These are phyloP conservation scores for Corythoichthys haematopterus DNA, from an alignment of 2,113 vertebrate genomes.

Conservation along the genomic window DNA sequence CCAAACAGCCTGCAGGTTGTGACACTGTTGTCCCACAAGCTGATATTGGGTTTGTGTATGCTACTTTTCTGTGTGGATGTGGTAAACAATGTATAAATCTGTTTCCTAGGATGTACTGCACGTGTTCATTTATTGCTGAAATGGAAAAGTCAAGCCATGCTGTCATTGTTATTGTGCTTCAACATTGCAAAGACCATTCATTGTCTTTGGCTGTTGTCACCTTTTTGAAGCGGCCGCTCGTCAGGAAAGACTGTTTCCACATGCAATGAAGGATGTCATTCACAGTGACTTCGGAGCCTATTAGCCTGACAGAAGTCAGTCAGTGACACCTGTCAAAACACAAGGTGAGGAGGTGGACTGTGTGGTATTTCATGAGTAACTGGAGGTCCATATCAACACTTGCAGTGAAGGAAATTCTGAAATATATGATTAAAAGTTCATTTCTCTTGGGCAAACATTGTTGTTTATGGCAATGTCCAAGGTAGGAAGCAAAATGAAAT, in stretches of 20 bases:
- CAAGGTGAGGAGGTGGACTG: slow-evolving; percentile 48
- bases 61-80: slow-evolving; percentile 5
- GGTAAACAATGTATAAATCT: slow-evolving; percentile 30
- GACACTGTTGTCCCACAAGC: background rate
- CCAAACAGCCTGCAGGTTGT: background rate
- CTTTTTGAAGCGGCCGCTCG: slow-evolving; percentile 52
- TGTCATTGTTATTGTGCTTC: slow-evolving; percentile 37
- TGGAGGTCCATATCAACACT: slow-evolving; percentile 39
- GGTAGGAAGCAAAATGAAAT: slow-evolving; percentile 17
- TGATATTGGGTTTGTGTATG: background rate
- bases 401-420: slow-evolving; percentile 48
- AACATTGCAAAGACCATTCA: slow-evolving; percentile 46
- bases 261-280: slow-evolving; percentile 58
- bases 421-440: slow-evolving; percentile 33
- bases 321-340: slow-evolving; percentile 59
- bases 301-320: slow-evolving; percentile 44
- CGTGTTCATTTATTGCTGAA: slow-evolving; percentile 44
- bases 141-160: slow-evolving; percentile 26
- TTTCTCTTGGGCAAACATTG: slow-evolving; percentile 13
- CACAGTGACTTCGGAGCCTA: slow-evolving; percentile 46
- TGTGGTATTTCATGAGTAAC: slow-evolving; percentile 36
- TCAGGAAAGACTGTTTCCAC: slow-evolving; percentile 47
- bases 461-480: slow-evolving; percentile 4
- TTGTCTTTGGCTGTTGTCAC: slow-evolving; percentile 49
- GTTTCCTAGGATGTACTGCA: slow-evolving; percentile 26